A percentile compares a stretch with the other conserved stretches of the same genome.
Conservation (phyloP, 1,140 invertebrate species). For the Drosophila pachea region DNA sequence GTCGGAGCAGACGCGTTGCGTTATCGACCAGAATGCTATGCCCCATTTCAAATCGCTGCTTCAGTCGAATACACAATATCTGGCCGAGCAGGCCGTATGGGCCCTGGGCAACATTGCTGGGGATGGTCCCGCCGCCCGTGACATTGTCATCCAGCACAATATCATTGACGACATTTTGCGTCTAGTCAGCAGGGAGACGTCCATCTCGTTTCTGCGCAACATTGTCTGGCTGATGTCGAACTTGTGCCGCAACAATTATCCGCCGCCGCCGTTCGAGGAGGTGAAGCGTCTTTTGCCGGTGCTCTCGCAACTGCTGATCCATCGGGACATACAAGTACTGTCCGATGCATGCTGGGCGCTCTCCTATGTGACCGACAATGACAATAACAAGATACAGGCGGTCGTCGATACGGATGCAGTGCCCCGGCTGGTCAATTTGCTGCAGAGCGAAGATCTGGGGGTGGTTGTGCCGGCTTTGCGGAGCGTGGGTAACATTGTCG, state of each 20-base stretch:
- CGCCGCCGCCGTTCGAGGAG: constrained; percentile 87
- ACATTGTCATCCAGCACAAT: constrained; percentile 85
- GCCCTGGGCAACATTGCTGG: constrained; percentile 98
- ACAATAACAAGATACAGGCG: constrained; percentile 94
- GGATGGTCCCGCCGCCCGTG: constrained; percentile 87
- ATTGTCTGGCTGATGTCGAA: constrained; percentile 96
- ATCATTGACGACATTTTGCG: constrained; percentile 84
- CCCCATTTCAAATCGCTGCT: constrained; percentile 90
- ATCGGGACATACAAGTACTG: constrained; percentile 87
- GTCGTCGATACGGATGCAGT: constrained; percentile 88
- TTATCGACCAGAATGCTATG: constrained; percentile 92
- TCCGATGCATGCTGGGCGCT: constrained; percentile 98
- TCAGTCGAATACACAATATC: constrained; percentile 85
- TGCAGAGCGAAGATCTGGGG: constrained; percentile 85
- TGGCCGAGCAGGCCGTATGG: constrained; percentile 98
- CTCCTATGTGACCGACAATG: constrained; percentile 96
- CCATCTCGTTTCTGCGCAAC: constrained; percentile 80
- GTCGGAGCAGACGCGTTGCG: constrained; percentile 91
- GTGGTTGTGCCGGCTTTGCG: constrained; percentile 94
- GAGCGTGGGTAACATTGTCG: constrained; percentile 92
- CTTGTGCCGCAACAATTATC: constrained; percentile 94
- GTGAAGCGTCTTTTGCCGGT: constrained; percentile 90
- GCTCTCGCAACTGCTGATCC: constrained; percentile 87
- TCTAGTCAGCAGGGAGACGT: constrained; percentile 83
- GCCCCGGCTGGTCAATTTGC: constrained; percentile 86